Evolutionary conservation across 2,113 vertebrate species (phyloP).

Genomic region (Probosciger aterrimus): DNA sequence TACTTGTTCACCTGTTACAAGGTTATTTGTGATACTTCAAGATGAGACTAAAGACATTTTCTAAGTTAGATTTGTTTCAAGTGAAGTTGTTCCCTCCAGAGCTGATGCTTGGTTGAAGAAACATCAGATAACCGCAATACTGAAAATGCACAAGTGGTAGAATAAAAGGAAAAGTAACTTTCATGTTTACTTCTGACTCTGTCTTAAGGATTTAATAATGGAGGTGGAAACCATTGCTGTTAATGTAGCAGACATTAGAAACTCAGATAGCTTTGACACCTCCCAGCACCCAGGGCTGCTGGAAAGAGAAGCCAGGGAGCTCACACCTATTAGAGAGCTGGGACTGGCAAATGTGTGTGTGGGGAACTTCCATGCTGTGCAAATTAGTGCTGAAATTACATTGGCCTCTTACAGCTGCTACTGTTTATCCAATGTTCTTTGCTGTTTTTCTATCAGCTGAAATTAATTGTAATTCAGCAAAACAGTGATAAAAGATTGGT

Average conservation of each 20-base stretch:
- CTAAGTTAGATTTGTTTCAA: neutral
- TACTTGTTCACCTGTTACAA: neutral
- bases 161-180: neutral
- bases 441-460: neutral
- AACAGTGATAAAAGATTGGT: neutral
- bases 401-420: neutral
- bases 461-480: neutral
- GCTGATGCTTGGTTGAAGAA: neutral
- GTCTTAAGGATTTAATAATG: neutral
- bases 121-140: neutral
- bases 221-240: neutral
- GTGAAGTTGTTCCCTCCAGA: neutral
- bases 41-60: neutral
- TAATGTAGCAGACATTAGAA: neutral
- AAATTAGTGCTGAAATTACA: conserved; percentile 6
- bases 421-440: neutral
- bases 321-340: neutral
- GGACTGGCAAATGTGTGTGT: neutral
- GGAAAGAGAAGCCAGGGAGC: neutral
- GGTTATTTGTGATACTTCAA: neutral
- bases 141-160: neutral
- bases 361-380: neutral
- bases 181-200: neutral
- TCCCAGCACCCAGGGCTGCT: neutral
- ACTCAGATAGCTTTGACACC: neutral